Conservation (phyloP, 2,113 vertebrate species). For the Protobothrops flavoviridis region DNA sequence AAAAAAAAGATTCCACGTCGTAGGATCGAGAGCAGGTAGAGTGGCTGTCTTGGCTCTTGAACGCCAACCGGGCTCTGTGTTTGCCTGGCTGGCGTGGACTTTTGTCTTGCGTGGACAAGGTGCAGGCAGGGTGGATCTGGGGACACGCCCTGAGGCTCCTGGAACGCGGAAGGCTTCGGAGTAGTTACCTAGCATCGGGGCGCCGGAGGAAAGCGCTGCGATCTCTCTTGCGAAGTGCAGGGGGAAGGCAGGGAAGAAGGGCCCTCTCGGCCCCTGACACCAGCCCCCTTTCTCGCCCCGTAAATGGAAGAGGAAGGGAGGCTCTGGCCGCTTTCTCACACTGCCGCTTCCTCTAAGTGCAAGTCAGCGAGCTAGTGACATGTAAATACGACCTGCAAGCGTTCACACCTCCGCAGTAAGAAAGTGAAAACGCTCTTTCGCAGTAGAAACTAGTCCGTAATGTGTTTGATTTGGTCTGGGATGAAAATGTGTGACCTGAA, state of each 20-base stretch:
- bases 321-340: background rate
- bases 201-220: background rate
- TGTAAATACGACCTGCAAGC: background rate
- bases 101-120: background rate
- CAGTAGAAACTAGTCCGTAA: background rate
- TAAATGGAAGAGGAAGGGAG: background rate
- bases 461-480: background rate
- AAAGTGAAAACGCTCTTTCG: background rate
- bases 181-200: background rate
- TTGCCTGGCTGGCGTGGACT: background rate
- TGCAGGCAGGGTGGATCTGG: background rate
- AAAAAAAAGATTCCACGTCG: fast-evolving
- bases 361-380: background rate
- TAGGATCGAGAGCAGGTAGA: background rate
- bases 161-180: background rate
- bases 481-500: background rate
- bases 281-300: background rate
- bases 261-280: background rate
- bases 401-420: background rate
- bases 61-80: background rate
- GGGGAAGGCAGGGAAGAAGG: background rate
- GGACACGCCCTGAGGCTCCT: background rate
- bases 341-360: background rate
- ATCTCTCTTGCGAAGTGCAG: background rate
- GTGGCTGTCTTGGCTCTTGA: background rate